Evolutionary conservation across 2,113 vertebrate genomes (phyloP), one percentile per base, ranked within the genome.

Genomic region (Chionomys nivalis): DNA sequence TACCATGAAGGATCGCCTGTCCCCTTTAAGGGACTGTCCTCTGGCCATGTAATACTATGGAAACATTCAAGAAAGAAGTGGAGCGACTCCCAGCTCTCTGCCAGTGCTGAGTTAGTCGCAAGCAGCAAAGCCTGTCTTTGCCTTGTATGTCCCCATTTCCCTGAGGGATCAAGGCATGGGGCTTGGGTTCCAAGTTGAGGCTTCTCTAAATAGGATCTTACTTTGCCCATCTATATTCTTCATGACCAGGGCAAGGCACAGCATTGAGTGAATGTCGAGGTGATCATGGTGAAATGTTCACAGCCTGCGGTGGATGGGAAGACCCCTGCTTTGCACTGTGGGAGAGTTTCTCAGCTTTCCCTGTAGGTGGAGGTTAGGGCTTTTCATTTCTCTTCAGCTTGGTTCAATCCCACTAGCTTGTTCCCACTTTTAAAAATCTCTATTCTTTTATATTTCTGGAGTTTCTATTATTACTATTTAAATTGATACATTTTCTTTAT

Each of bases 331-430:
- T 77, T 42, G 26, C 61, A 4, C 58, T 36, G 13, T 12, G 49
- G 61, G 55, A 68, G 49, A 44, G 9, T 52, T 44, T 70, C 42
- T 72, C 31, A 68, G 81, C 33, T 68, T 10, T 92, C 39, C 24
- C 49, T 70, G 23, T 42, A 21, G 47, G 42, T 55, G 16, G 72
- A 72, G 82, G 23, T 61, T 33, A n/a, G 78, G 61, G 6, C 2
- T 63, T 85, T 55, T 89, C n/a, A 24, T 58, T 92, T 92, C 28
- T 77, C 36, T 94, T 92, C 26, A 75, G 23, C 24, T 91, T 44
- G 47, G 66, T 70, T 36, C 68, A 47, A 70, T 83, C 10, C 52
- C 65, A 19, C 26, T 81, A 75, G 63, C 16, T 87, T 72, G 13
- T 58, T 87, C 63, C 55, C 31, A 76, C 65, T n/a, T 81, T 47